Evolutionary conservation across 2,113 vertebrate species (phyloP).

Genomic region (Neodontobutis hainanensis): DNA sequence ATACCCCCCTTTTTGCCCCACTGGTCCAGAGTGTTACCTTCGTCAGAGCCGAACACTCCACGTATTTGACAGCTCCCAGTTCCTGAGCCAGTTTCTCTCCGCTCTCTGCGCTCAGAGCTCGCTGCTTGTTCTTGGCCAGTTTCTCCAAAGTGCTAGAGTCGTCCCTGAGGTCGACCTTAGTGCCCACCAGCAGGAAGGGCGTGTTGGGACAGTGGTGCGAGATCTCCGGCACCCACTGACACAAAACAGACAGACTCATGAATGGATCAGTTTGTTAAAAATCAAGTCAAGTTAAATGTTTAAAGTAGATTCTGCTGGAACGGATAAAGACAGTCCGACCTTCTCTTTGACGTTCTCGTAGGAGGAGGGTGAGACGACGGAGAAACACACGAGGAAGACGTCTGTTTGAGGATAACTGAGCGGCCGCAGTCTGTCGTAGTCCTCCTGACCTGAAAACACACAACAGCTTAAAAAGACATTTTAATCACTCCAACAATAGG

Average conservation of each 20-base stretch:
- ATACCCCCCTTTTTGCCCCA: too few relatives aligned
- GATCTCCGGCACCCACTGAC: conserved; percentile 92
- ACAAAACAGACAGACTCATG: not conserved
- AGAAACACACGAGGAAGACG: too few relatives aligned
- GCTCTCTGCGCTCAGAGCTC: conserved; percentile 87
- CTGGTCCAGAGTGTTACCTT: conserved; percentile 76
- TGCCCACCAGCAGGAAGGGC: conserved; percentile 92
- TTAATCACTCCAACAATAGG: too few relatives aligned
- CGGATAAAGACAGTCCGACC: not conserved
- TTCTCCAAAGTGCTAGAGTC: conserved; percentile 90
- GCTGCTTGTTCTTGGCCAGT: conserved; percentile 93
- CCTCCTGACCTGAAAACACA: not conserved
- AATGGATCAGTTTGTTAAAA: too few relatives aligned
- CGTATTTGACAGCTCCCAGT: conserved; percentile 90
- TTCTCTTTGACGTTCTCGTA: not conserved
- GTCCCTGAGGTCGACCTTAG: conserved; percentile 89
- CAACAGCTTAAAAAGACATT: not conserved
- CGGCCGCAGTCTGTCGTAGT: not conserved
- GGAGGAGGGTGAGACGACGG: not conserved
- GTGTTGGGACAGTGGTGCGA: conserved; percentile 91
- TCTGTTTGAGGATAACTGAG: not conserved
- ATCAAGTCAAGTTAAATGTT: too few relatives aligned
- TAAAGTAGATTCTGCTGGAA: too few relatives aligned
- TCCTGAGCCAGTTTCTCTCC: conserved; percentile 89
- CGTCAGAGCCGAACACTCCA: conserved; percentile 90